Base-by-base conservation (phyloP, 2,113 vertebrate species). In the Centropus bengalensis region DNA sequence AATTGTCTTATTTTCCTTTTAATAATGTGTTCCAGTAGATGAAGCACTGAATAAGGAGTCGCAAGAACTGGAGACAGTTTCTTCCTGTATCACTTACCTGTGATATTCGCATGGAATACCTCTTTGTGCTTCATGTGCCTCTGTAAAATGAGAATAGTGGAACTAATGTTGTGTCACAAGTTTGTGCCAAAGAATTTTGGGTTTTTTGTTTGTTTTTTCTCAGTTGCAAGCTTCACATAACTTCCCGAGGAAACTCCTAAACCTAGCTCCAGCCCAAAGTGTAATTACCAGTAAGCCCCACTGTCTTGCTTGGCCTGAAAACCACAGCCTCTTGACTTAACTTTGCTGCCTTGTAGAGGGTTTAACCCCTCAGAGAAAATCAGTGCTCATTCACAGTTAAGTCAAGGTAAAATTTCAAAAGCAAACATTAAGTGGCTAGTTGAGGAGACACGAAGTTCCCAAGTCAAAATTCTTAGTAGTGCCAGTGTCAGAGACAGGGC, bases 301-400 rank as follows among this genome's bases (percentile, higher is more conserved):
- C 3, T 5, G 12, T 45, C 76, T 83, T 30, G 21, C 32, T 22
- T 74, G 42, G 21, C 90, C 47, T 59, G 28, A 45, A 88, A 83
- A 81, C 44, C 26, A 49, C 33, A 86, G 45, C 22, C 23, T 81
- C 64, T 88, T 85, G 84, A 40, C n/a, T 82, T 54, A 70, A 86
- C 20, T 76, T 51, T 2, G 1, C 13, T 67, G 66, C 23, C 38
- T 55, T 90, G 5, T 20, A 63, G 38, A 42, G 7, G 12, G 8
- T 83, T 96, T 95, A 95, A 94, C 91, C 76, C 94, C 78, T 96
- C n/a, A 70, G 68, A 75, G 73, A 59, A 86, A 64, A 64, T 21
- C 47, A 64, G 23, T 38, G 33, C 23, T 83, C 10, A 5, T 47
- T 74, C 88, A 33, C 51, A 67, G n/a, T 73, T 59, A 80, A 80